Percentiles rank a stretch among this genome's conserved stretches.
Evolutionary conservation across 2,113 vertebrate species (phyloP).

Genomic region (Burhinus bistriatus): DNA sequence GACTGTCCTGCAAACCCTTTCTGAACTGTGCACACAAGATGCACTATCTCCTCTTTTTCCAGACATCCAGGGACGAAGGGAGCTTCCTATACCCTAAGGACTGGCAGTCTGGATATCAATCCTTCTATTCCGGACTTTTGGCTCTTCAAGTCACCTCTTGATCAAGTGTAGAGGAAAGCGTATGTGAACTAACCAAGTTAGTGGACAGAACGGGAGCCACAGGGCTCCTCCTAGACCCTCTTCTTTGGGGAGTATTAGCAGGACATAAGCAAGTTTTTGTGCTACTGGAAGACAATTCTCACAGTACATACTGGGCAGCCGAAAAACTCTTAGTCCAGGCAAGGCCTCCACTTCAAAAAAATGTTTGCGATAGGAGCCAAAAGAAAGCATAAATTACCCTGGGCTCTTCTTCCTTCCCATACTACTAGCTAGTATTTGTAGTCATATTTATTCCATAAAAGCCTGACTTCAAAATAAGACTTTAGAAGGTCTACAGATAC

Average conservation of each 20-base stretch:
- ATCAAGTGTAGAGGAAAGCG: background rate
- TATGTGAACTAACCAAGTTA: background rate
- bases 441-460: background rate
- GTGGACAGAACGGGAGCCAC: background rate
- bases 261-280: background rate
- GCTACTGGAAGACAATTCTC: background rate
- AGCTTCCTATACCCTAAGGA: background rate
- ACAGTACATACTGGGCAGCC: background rate
- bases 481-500: background rate
- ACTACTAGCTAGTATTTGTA: background rate
- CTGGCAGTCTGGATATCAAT: background rate
- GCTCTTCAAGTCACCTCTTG: background rate
- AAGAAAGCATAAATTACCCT: background rate
- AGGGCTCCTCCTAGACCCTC: background rate
- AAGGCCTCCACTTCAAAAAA: background rate
- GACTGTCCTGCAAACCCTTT: background rate
- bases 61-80: background rate
- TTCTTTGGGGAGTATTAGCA: background rate
- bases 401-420: background rate
- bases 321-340: background rate
- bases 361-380: background rate
- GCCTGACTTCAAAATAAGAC: background rate
- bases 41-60: background rate
- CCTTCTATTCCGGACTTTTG: background rate
- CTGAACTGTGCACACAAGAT: background rate